These are phyloP conservation scores for Coendou prehensilis DNA, from an alignment of 2,797 vertebrate genomes.

Conservation along the genomic window DNA sequence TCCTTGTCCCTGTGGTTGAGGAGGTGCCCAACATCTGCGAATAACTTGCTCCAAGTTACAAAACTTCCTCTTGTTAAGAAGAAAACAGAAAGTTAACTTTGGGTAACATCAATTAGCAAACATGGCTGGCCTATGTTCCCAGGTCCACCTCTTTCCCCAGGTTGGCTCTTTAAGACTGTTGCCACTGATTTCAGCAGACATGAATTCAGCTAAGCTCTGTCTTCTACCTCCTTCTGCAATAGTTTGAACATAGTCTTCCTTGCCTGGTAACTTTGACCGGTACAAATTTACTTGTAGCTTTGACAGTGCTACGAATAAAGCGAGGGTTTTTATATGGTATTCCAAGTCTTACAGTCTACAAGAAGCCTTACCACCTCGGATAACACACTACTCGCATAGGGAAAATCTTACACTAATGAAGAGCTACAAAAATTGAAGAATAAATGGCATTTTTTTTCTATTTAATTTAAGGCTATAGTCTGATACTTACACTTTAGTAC, in stretches of 20 bases:
- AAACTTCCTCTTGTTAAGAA: background rate
- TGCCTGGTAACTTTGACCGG: background rate
- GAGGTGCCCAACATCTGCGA: background rate
- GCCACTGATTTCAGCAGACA: background rate
- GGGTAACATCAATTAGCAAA: background rate
- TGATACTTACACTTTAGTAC: background rate
- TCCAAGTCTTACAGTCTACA: background rate
- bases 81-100: background rate
- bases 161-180: background rate
- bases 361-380: background rate
- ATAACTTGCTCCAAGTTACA: background rate
- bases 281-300: background rate
- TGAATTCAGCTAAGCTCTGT: background rate
- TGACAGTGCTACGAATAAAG: background rate
- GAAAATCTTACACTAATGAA: background rate
- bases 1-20: background rate
- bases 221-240: background rate
- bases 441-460: background rate
- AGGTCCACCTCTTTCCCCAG: background rate
- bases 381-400: background rate
- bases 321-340: background rate
- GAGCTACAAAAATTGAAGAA: background rate
- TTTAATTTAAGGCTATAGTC: background rate
- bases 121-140: background rate
- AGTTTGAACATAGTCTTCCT: background rate